phyloP scores from a whole-genome alignment of 2,113 vertebrate genomes.

The Jaculus jaculus region DNA sequence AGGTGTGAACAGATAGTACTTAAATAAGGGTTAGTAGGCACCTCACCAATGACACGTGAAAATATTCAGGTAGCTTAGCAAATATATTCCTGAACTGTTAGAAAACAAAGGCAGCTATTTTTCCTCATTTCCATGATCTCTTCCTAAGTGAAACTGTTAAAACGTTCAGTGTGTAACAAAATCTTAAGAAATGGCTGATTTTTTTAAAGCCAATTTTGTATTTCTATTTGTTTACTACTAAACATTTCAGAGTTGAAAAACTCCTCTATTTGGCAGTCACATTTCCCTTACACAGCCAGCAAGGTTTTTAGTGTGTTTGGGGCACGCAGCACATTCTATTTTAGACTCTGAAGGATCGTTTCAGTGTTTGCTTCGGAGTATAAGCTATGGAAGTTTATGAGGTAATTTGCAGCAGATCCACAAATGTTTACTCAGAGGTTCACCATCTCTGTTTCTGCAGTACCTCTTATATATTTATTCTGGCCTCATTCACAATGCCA shows the following conservation, averaged over 20 bases:
- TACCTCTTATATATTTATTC: background rate
- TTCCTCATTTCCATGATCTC: background rate
- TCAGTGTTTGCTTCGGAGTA: conserved; percentile 35
- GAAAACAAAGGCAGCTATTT: conserved; percentile 35
- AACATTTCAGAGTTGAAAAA: conserved; percentile 47
- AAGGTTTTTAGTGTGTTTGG: conserved; percentile 57
- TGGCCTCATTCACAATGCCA: background rate
- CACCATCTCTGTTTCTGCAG: background rate
- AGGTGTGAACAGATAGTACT: background rate
- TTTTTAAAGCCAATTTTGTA: background rate
- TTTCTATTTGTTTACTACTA: conserved; percentile 55
- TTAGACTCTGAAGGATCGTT: conserved; percentile 51
- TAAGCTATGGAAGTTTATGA: conserved; percentile 48
- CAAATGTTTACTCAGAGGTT: background rate
- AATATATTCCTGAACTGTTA: background rate
- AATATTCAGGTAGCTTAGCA: conserved; percentile 23
- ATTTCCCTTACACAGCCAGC: background rate
- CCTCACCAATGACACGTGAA: conserved; percentile 6
- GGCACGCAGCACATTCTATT: conserved; percentile 51
- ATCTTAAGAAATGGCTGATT: conserved; percentile 39
- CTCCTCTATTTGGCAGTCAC: conserved; percentile 43
- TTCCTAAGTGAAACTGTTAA: conserved; percentile 16
- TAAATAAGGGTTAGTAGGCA: background rate
- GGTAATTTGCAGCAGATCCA: conserved; percentile 56
- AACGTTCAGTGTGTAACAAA: conserved; percentile 23